Percentiles rank a stretch among this genome's conserved stretches.
These are phyloP conservation scores for Poeciliopsis gracilis DNA, from an alignment of 2,797 vertebrate species.

Conservation along the genomic window DNA sequence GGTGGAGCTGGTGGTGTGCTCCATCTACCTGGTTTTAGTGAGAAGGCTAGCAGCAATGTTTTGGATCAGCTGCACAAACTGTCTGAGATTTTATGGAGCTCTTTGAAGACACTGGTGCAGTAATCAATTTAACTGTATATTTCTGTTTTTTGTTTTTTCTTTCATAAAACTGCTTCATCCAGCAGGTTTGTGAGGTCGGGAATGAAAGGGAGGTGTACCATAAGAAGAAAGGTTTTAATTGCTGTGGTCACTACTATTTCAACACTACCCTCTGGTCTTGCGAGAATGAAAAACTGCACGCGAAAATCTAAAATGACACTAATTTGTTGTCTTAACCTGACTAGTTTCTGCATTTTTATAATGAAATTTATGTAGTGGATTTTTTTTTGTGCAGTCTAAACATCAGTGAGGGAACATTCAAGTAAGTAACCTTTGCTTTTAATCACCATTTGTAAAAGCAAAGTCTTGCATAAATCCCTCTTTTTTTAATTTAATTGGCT, in stretches of 20 bases:
- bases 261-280: slow-evolving; percentile 63
- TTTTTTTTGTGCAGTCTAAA: slow-evolving; percentile 33
- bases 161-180: neutral
- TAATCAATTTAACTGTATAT: neutral
- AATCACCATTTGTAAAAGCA: neutral
- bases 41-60: too few relatives aligned
- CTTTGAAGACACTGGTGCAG: too few relatives aligned
- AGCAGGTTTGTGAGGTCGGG: slow-evolving; percentile 44
- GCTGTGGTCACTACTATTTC: slow-evolving; percentile 66
- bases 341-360: neutral
- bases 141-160: neutral
- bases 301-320: too few relatives aligned
- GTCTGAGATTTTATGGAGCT: too few relatives aligned
- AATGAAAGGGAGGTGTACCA: slow-evolving; percentile 38
- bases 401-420: slow-evolving; percentile 24
- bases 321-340: neutral
- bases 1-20: too few relatives aligned
- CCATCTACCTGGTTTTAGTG: too few relatives aligned
- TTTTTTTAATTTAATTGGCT: slow-evolving; percentile 12
- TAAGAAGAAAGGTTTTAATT: slow-evolving; percentile 18
- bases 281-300: neutral
- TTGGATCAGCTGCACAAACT: too few relatives aligned
- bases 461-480: neutral
- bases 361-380: neutral
- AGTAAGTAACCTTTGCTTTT: neutral